Evolutionary conservation across 2,888 invertebrate genomes (phyloP), one percentile per base, ranked within the genome.

Genomic region (Oscheius onirici): DNA sequence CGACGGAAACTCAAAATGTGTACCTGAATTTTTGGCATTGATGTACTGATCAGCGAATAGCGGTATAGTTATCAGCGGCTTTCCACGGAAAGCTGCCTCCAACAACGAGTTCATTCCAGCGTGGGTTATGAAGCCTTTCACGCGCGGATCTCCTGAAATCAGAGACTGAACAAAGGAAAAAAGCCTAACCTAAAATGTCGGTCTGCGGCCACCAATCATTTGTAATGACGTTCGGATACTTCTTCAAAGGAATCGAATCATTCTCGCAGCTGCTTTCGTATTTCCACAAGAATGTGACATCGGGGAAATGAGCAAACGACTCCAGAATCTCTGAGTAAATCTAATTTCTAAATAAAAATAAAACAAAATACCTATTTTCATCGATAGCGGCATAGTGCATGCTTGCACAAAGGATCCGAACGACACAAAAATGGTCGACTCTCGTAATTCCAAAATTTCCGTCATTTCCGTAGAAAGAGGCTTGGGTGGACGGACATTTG

Each of bases 21-120:
- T 34, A 69, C 69, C 24, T 22, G 69, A 63, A 46, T 69, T 69
- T 58, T 51, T 69, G 5, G 69, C 49, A 51, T 69, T 69, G n/a
- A 34, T 57, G 34, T 34, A 40, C 43, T 69, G 69, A 57, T 69
- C 69, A 13, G 69, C 69, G 17, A 69, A 69, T n/a, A 69, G 26
- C 6, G 69, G 69, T 17, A 58, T 69, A 13, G 69, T 58, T 22
- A 69, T 43, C 15, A 24, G 34, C 3, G 69, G 69, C 46, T 57
- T 69, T 22, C 69, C 69, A 28, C 26, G n/a, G 49, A 34, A 58
- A 3, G 49, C n/a, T 15, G 26, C 24, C 8, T 69, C 69, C 10
- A 58, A 15, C 20, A 69, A n/a, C 15, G 69, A 69, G 34, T 69
- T 69, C 69, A 57, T 69, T 10, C 69, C 69, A 13, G 41, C 69